Evolutionary conservation across 2,113 vertebrate genomes (phyloP), one percentile per base, ranked within the genome.

Genomic region (Megalops atlanticus): DNA sequence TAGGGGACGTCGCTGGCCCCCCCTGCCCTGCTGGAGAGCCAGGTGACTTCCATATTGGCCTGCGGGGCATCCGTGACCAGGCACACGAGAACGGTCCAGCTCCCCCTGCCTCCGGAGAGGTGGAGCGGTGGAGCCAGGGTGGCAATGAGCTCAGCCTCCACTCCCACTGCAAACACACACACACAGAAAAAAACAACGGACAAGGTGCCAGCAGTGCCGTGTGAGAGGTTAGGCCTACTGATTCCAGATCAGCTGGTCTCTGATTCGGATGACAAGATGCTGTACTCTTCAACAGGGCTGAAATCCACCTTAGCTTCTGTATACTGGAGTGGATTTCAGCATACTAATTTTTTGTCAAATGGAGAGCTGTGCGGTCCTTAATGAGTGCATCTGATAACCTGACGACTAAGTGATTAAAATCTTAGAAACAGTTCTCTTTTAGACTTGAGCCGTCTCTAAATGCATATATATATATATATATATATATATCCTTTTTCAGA

Each of bases 71-170:
- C 91, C 58, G 87, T 89, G 73, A 94, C 88, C 85, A 95, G 79
- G 80, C 94, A 95, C 39, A 95, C 84, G 85, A 95, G 84, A 74
- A 95, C 78, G 0, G 92, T 93, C 90, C 90, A 89, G 54, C 92
- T 90, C 14, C 89, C 81, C 14, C 77, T 86, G 5, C 91, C 89
- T 10, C 91, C 85, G 14, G 91, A 87, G 43, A 93, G 85, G 80
- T 94, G 92, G 69, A 93, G 87, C 1, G 91, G 89, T 35, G 90
- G 89, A 16, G 91, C 90, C 49, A 93, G 74, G 27, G 88, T 90
- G 3, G 89, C 89, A 76, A 89, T 68, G 35, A 89, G 40, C 43
- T 82, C 14, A 0, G 89, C 87, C 24, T 90, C 82, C 6, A 87
- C 85, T 33, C 70, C 87, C 71, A 85, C 90, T 91, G 70, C 70